Base-by-base conservation (phyloP, 1,140 invertebrate genomes). In the Holcopasites calliopsidis region DNA sequence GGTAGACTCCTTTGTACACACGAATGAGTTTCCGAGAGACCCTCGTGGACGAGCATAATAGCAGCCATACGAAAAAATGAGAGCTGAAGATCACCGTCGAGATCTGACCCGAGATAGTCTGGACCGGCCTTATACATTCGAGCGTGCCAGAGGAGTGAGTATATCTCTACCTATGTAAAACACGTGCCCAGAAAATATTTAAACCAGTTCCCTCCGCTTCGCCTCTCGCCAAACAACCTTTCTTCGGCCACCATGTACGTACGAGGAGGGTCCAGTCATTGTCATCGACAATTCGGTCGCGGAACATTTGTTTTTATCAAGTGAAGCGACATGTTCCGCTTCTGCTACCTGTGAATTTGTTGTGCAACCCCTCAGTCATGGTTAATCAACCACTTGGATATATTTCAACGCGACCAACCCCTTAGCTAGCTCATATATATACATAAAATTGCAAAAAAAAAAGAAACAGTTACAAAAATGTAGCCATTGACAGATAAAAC, bases 181-280 rank as follows among this genome's bases (percentile, higher is more conserved):
- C 86, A 88, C 83, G 86, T 88, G 83, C 86, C 82, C 76, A 82
- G 82, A 85, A 87, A 86, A 83, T 86, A 86, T 88, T 88, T 85
- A 81, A 88, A 88, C 85, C 86, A 87, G 86, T 87, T 87, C 76
- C 70, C 68, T 76, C 72, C 26, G 21, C 26, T n/a, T 58, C 42
- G 44, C 44, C 50, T 54, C 49, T 11, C 40, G 47, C 77, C 40
- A 23, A 31, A 21, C 8, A 31, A n/a, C 62, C 16, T 49, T 64
- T 68, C 58, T 10, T n/a, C 21, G 13, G 47, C 11, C 57, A 23
- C 44, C 49, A 62, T 23, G 23, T 47, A 64, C n/a, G 42, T n/a
- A 44, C 18, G 40, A 38, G 49, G 60, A 68, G 72, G 58, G 58
- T 52, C n/a, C 68, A 76, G 73, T 83, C 77, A 79, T 79, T 79